Evolutionary conservation across 2,888 invertebrate genomes (phyloP), one percentile per base, ranked within the genome.

Genomic region (Himalopsyche tibetana): DNA sequence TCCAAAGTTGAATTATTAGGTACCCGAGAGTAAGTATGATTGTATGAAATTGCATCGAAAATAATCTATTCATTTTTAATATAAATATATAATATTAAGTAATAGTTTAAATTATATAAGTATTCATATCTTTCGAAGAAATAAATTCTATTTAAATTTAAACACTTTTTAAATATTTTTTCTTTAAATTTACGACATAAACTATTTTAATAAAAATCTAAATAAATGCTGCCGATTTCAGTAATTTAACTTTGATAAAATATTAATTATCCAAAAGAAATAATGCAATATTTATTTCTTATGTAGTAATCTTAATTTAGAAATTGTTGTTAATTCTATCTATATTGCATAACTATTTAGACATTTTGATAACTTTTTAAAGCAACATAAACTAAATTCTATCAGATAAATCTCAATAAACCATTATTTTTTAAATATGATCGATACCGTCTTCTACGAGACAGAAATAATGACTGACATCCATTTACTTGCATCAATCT

Each of bases 201-300:
- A 74, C 74, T 74, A 87, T 87, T 88, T 85, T 80, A 88, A 88
- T 88, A 69, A 56, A 86, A 87, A 82, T 45, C 45, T 45, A 84
- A 86, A 56, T 84, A 79, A 74, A 74, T 74, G 74, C 36, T 74
- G 36, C 74, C 38, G 74, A 74, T 36, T 74, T 74, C 38, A 74
- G 19, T 36, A 74, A 38, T 74, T 36, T 36, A 74, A 74, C 36
- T 38, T 74, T 74, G 36, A 19, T 81, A 81, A 45, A 81, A 55
- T 81, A 81, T 81, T 15, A 81, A 19, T 38, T 28, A 55, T 42
- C 0, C 11, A 40, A 55, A 81, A 15, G 51, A 55, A 81, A 28
- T 36, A 51, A 81, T 45, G 45, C 19, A 51, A 81, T 9, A 81
- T 51, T 51, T 45, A 6, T 51, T 81, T 51, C 51, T 28, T 81